phyloP scores from a whole-genome alignment of 1,140 invertebrate genomes.

The Tribolium madens region DNA sequence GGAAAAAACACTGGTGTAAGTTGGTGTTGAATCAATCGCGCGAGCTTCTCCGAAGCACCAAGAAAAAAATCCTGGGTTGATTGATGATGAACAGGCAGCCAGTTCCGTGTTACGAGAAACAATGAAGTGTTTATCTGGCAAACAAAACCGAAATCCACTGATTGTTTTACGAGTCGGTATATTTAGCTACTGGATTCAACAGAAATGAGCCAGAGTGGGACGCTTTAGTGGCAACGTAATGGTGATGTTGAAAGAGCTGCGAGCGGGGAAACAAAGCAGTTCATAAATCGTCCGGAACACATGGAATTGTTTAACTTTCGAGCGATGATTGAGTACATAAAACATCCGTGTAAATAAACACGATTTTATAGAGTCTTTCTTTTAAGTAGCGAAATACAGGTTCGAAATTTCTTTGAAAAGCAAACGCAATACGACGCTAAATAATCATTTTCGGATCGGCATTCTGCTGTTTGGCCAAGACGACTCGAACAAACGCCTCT shows the following conservation, averaged over 20 bases:
- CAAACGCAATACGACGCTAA: conserved; percentile 49
- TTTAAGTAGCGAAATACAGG: conserved; percentile 32
- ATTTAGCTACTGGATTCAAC: conserved; percentile 40
- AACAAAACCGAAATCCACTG: conserved; percentile 27
- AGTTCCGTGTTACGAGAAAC: conserved; percentile 39
- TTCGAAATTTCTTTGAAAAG: conserved; percentile 45
- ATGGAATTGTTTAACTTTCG: conserved; percentile 58
- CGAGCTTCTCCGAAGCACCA: not conserved
- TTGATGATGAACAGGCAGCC: conserved; percentile 32
- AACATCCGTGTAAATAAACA: conserved; percentile 57
- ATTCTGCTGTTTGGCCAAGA: conserved; percentile 53
- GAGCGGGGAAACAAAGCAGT: conserved; percentile 57
- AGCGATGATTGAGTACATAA: conserved; percentile 58
- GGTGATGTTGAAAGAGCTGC: conserved; percentile 53
- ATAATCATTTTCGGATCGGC: conserved; percentile 54
- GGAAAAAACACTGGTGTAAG: conserved; percentile 22
- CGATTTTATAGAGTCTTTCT: conserved; percentile 55
- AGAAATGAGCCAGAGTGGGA: conserved; percentile 36
- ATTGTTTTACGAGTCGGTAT: conserved; percentile 43
- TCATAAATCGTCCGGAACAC: conserved; percentile 57
- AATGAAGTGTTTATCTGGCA: conserved; percentile 42
- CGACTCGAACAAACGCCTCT: conserved; percentile 59
- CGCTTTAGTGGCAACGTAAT: conserved; percentile 51
- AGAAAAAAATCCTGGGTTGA: conserved; percentile 14
- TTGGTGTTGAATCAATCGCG: conserved; percentile 20